Evolutionary conservation across 2,888 invertebrate species (phyloP), one percentile per base, ranked within the genome.

Genomic region (Napeogenes sylphis): DNA sequence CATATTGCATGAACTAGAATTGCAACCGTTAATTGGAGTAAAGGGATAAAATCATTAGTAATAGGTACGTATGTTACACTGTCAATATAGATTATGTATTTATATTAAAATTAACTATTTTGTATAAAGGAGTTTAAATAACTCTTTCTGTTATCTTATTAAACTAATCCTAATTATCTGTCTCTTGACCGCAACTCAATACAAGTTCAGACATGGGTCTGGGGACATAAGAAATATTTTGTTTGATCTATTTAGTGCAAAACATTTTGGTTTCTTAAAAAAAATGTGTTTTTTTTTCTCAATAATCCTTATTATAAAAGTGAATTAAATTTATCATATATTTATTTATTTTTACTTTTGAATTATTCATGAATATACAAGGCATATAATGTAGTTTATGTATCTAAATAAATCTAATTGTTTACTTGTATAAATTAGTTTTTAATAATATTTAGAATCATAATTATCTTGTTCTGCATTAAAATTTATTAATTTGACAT

Each of bases 1-100:
- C 21, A 51, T 51, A 51, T 30, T 51, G 51, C 30, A 51, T 30
- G 30, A 51, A 10, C 51, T 51, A 51, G 30, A 51, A 51, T 51
- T 51, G 51, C 51, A 51, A 10, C 8, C 51, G 30, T 21, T 51
- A 30, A 51, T 51, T 30, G 51, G 51, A 51, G 51, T 30, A 8
- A 30, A 30, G 51, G 51, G 30, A 51, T 51, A 6, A 51, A 30
- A 51, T 51, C 51, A 51, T 30, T n/a, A 51, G 21, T 51, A 30
- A n/a, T 51, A 30, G 51, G 51, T 51, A 47, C 47, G 47, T 47
- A 30, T 51, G 21, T 51, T 21, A 13, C 4, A 21, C 51, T 10
- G 30, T 21, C 14, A 13, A 51, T 51, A 51, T 14, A 51, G 30
- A 14, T 51, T 21, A 21, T 51, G 13, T 14, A 21, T 14, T 21